Evolutionary conservation across 2,797 vertebrate species (phyloP), one percentile per base, ranked within the genome.

Genomic region (Vultur gryphus): DNA sequence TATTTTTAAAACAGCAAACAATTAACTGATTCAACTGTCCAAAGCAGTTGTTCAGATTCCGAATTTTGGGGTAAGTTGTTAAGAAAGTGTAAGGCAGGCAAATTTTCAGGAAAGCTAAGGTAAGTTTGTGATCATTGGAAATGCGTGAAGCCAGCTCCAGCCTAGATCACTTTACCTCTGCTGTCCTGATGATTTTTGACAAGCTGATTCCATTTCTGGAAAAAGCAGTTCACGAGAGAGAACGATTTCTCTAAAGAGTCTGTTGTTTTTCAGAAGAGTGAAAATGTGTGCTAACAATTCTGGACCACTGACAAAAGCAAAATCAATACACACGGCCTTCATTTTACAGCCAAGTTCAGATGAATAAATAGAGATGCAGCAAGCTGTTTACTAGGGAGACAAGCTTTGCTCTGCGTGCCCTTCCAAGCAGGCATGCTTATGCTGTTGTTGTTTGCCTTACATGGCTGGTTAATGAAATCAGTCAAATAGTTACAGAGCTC

Each of bases 271-370:
- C 92, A 95, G 95, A 92, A 92, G 91, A 96, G 96, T 97, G 96
- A 96, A 95, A 96, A 96, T 97, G 96, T 97, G 97, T 97, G 97
- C 96, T 44, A 88, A 97, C 93, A 96, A 90, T 96, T 97, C 95
- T 97, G 97, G 97, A 97, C 92, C 94, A 90, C 61, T 97, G 96
- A 98, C 97, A 98, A 97, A 98, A 98, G 97, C 96, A 97, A 92
- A 97, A 97, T 97, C 97, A 96, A 96, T 96, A 97, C 96, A 97
- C 96, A 89, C 94, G 95, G 92, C 91, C 94, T 96, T 90, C 55
- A 10, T 93, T 89, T 92, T 95, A 89, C 58, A 94, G 91, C 94
- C 95, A 97, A 97, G 90, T 97, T 95, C 96, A 97, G 95, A 96
- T 94, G 96, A 96, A 88, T 94, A 95, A 91, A 89, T 91, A 90